Percentiles rank a stretch among this genome's conserved stretches.
These are phyloP conservation scores for Plagiodera versicolora DNA, from an alignment of 2,888 invertebrate species.

Conservation along the genomic window DNA sequence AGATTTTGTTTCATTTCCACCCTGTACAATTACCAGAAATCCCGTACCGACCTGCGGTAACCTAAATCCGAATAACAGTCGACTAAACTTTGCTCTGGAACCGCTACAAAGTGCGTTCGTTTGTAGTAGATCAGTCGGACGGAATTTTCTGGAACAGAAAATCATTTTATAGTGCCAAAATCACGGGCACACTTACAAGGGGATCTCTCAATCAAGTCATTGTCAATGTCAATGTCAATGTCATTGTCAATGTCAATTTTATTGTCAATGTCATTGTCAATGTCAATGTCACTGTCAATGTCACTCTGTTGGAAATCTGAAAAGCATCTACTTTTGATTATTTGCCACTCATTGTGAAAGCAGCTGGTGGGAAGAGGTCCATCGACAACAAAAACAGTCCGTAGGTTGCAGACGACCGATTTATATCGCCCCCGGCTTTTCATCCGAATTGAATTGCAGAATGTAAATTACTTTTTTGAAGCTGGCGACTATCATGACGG, in stretches of 20 bases:
- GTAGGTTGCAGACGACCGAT: conserved; percentile 18
- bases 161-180: no score
- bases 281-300: no score
- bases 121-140: neutral
- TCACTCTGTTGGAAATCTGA: neutral
- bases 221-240: no score
- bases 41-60: neutral
- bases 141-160: neutral
- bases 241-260: no score
- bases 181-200: no score
- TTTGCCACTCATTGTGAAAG: neutral
- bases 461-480: conserved; percentile 22
- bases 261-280: no score
- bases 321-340: neutral
- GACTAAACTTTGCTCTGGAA: neutral
- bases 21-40: neutral
- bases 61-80: neutral
- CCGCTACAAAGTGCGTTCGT: neutral
- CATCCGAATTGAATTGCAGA: conserved; percentile 15
- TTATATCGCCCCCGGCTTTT: conserved; percentile 22
- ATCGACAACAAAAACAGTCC: neutral
- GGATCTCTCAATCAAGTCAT: no score
- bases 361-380: neutral
- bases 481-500: no score
- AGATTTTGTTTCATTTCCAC: no score